Conservation (phyloP, 2,113 vertebrate species). For the Callipepla californica region DNA sequence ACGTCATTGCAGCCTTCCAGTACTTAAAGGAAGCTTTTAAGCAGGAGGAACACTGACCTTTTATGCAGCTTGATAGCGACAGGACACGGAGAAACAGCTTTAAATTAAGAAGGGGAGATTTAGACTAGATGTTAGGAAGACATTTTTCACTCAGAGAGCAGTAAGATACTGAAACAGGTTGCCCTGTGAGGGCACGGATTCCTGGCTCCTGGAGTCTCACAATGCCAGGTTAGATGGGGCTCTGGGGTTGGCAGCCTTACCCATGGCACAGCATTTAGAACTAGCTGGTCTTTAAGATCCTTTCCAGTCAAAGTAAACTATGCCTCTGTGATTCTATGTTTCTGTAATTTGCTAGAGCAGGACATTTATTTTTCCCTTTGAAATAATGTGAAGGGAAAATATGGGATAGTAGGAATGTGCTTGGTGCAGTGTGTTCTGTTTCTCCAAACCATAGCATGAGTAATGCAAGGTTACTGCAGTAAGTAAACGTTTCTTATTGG, state of each 20-base stretch:
- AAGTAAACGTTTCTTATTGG: slow-evolving; percentile 61
- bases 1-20: no score
- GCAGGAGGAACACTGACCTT: no score
- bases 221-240: not conserved
- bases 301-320: not conserved
- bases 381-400: not conserved
- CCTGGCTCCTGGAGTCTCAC: no score
- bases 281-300: not conserved
- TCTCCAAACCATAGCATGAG: slow-evolving; percentile 1
- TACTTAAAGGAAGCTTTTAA: no score
- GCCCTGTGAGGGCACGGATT: not conserved
- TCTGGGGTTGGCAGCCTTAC: not conserved
- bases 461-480: slow-evolving; percentile 64
- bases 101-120: not conserved
- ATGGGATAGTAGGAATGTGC: not conserved
- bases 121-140: not conserved
- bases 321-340: not conserved
- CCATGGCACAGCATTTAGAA: not conserved
- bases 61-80: no score
- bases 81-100: not conserved
- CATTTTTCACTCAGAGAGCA: not conserved
- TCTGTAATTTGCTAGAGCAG: not conserved
- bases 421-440: not conserved
- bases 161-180: not conserved
- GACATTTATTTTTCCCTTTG: not conserved